Evolutionary conservation across 2,113 vertebrate genomes (phyloP).

Genomic region (Leptobrachium leishanense): DNA sequence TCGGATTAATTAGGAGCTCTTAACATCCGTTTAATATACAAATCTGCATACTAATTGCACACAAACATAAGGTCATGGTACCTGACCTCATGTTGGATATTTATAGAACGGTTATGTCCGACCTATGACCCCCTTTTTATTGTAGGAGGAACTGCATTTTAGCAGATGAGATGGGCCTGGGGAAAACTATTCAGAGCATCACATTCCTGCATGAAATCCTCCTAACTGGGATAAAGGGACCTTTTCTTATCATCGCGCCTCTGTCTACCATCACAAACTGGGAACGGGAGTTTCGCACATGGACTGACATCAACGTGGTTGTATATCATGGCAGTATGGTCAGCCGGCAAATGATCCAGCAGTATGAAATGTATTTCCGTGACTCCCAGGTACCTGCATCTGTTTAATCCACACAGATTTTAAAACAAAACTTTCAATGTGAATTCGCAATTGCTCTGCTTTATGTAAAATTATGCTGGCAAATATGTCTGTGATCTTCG

Average conservation of each 20-base stretch:
- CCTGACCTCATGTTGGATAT: too few relatives aligned
- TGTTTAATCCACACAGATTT: too few relatives aligned
- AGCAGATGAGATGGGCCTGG: conserved; percentile 98
- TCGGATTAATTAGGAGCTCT: too few relatives aligned
- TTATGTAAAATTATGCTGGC: too few relatives aligned
- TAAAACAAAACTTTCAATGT: too few relatives aligned
- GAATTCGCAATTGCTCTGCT: too few relatives aligned
- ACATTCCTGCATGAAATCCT: conserved; percentile 93
- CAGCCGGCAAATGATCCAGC: conserved; percentile 98
- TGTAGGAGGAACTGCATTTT: conserved; percentile 95
- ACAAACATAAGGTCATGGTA: too few relatives aligned
- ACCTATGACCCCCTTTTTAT: too few relatives aligned
- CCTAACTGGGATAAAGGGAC: conserved; percentile 83
- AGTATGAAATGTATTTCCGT: conserved; percentile 98
- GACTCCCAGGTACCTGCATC: conserved; percentile 82
- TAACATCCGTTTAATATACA: too few relatives aligned
- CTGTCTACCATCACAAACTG: conserved; percentile 98
- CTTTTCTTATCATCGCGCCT: conserved; percentile 95
- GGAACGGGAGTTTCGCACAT: conserved; percentile 94
- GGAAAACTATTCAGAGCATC: conserved; percentile 98
- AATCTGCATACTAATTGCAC: too few relatives aligned
- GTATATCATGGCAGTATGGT: conserved; percentile 96
- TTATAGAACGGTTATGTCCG: too few relatives aligned
- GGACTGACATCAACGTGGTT: conserved; percentile 93
- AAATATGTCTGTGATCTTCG: too few relatives aligned